Conservation (phyloP, 2,113 vertebrate genomes). For the Bostrychus sinensis region DNA sequence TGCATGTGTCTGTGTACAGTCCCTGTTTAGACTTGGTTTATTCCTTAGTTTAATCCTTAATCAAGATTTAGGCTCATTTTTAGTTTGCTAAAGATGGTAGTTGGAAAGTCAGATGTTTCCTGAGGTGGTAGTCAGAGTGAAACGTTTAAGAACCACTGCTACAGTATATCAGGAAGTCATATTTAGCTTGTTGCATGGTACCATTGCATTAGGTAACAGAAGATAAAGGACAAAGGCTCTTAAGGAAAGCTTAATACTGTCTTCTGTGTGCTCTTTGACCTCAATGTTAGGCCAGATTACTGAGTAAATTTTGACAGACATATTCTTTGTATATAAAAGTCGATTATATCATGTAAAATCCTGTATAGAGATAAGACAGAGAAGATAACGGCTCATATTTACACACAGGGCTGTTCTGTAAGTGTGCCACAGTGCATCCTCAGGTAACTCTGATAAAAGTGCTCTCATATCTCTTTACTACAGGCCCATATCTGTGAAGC, state of each 20-base stretch:
- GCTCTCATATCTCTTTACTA: constrained; percentile 12
- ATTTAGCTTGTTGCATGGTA: too few species aligned
- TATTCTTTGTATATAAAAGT: neutral
- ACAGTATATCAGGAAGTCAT: too few species aligned
- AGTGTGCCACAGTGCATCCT: constrained; percentile 17
- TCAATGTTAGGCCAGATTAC: constrained; percentile 15
- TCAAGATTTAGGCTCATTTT: too few species aligned
- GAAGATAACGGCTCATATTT: constrained; percentile 24
- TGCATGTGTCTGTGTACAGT: too few species aligned
- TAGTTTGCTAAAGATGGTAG: too few species aligned
- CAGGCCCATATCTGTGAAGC: constrained; percentile 7
- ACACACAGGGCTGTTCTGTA: constrained; percentile 7
- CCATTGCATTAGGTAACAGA: too few species aligned
- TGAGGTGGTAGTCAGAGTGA: too few species aligned
- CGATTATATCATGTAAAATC: neutral
- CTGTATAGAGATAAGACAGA: constrained; percentile 4
- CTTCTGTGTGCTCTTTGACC: constrained; percentile 41
- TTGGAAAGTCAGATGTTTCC: too few species aligned
- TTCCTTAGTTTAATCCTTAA: too few species aligned
- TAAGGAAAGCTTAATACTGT: too few species aligned
- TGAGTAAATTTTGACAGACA: constrained; percentile 17
- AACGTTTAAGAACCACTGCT: too few species aligned
- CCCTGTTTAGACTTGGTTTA: too few species aligned
- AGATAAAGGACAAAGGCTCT: constrained; percentile 27
- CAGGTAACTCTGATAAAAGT: constrained; percentile 16